Evolutionary conservation across 2,888 invertebrate species (phyloP).

Genomic region (Amorpha juglandis): DNA sequence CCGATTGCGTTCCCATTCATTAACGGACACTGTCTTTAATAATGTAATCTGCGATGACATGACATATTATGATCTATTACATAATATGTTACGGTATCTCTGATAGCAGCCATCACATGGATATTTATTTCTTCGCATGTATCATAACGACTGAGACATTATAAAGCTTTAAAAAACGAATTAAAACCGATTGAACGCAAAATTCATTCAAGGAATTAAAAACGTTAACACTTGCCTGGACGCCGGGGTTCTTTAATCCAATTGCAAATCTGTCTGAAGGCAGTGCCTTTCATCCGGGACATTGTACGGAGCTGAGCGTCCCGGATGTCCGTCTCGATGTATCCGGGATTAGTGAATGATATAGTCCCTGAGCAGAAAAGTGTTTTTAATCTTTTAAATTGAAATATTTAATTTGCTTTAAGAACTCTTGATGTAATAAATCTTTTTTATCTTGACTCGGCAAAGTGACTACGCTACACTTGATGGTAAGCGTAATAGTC

Average conservation of each 20-base stretch:
- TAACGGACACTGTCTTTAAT: too few species aligned
- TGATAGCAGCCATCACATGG: too few species aligned
- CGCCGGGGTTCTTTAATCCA: slow-evolving; percentile 11
- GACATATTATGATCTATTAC: too few species aligned
- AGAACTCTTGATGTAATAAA: not conserved
- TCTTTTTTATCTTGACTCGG: too few species aligned
- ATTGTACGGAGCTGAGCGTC: not conserved
- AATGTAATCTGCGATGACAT: too few species aligned
- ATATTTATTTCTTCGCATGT: too few species aligned
- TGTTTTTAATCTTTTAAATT: not conserved
- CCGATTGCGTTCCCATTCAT: too few species aligned
- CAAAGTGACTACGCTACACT: too few species aligned
- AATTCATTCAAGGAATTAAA: slow-evolving; percentile 17
- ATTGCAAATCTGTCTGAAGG: slow-evolving; percentile 9
- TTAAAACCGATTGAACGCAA: not conserved
- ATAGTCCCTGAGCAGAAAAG: not conserved
- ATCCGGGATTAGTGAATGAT: not conserved
- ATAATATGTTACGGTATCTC: too few species aligned
- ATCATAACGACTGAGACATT: not conserved
- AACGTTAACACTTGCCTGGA: not conserved
- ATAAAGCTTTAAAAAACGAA: not conserved
- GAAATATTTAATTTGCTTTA: not conserved
- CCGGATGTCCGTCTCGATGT: slow-evolving; percentile 1
- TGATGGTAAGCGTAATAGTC: too few species aligned
- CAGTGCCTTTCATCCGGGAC: slow-evolving; percentile 17